These are phyloP conservation scores for Andrena chrysosceles DNA, from an alignment of 2,888 invertebrate species.

Conservation along the genomic window DNA sequence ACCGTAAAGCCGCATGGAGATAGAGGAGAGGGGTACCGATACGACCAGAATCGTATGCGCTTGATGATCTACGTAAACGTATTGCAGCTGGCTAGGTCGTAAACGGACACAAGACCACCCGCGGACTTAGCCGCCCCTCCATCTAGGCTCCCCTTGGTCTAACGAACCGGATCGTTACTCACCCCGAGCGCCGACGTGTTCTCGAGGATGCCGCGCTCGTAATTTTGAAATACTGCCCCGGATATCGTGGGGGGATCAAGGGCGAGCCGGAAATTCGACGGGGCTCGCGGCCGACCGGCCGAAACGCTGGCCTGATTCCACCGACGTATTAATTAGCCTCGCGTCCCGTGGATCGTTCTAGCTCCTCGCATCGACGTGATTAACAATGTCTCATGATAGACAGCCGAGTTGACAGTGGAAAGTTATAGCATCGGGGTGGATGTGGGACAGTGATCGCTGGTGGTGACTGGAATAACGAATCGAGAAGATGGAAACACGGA, in stretches of 20 bases:
- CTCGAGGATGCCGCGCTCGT: slow-evolving; percentile 33
- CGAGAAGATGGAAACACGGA: no score
- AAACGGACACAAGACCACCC: slow-evolving; percentile 34
- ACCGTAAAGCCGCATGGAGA: not conserved
- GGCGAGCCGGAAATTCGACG: slow-evolving; percentile 35
- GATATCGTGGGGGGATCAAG: slow-evolving; percentile 38
- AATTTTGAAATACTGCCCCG: slow-evolving; percentile 37
- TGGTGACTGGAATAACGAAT: not conserved
- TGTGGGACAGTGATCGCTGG: no score
- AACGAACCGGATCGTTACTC: slow-evolving; percentile 43
- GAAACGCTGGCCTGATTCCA: slow-evolving; percentile 16
- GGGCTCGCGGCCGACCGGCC: slow-evolving; percentile 18
- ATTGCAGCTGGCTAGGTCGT: slow-evolving; percentile 22
- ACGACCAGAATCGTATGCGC: slow-evolving; percentile 19
- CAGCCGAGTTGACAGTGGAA: no score
- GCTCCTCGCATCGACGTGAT: no score
- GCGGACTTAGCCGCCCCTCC: not conserved
- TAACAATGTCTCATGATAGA: no score
- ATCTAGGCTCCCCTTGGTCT: not conserved
- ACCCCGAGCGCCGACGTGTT: slow-evolving; percentile 5
- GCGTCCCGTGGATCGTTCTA: not conserved
- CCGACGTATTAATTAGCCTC: slow-evolving; percentile 21
- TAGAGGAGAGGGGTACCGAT: slow-evolving; percentile 3
- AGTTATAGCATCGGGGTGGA: no score
- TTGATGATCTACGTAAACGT: slow-evolving; percentile 19